Base-by-base conservation (phyloP, 2,113 vertebrate species). In the Chaetura pelagica region DNA sequence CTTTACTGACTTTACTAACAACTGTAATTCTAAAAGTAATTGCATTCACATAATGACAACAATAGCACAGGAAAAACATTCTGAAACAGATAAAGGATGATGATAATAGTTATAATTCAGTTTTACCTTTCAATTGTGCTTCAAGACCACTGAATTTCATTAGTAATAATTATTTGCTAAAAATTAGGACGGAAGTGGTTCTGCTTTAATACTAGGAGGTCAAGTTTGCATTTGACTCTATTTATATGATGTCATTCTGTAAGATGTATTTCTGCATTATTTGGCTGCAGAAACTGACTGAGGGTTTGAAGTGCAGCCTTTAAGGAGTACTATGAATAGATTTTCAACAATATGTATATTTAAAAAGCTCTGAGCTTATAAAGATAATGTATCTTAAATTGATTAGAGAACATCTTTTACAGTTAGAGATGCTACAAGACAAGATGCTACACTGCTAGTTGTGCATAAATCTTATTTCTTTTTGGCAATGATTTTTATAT, bases 401-500 rank as follows among this genome's bases (percentile, higher is more conserved):
- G 92, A 89, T 96, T 90, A 89, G 74, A 84, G 86, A 93, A 59
- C 40, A 89, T 92, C 76, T 94, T 94, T 93, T 87, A 44, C 79
- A 93, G 59, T 89, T 93, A 94, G 92, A 95, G 87, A 90, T 91
- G 88, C 87, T 91, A 54, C 82, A 66, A 78, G 93, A 91, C 91
- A 38, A 38, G 38, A 38, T 38, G 38, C 38, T 38, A 38, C 87
- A 80, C 82, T 78, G 46, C 51, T 78, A 96, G 75, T 61, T 94
- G 68, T 76, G 52, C 72, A 94, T 96, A 96, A 93, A 97, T 96
- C 94, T 93, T 86, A 38, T 42, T 92, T 94, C 81, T 84, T 96
- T 93, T 93, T 97, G 87, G 94, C 91, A 95, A 79, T 64, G 68
- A 87, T 93, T 97, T 96, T 96, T 95, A 63, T 92, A 71, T 7